Evolutionary conservation across 1,140 invertebrate species (phyloP).

Genomic region (Mylabris phalerata): DNA sequence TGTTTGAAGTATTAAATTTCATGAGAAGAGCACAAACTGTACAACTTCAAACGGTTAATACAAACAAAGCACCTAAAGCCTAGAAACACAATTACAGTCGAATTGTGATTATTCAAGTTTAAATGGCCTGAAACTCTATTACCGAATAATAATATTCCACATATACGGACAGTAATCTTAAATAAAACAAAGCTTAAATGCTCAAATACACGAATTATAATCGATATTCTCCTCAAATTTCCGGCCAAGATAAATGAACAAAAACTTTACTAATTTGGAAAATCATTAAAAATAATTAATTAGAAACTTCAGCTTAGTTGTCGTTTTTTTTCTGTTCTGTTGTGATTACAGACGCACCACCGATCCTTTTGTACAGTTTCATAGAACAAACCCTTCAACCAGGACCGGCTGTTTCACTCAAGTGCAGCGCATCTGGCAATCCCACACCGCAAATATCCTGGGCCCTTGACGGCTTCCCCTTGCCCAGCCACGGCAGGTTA

Average conservation of each 20-base stretch:
- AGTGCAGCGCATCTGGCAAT: conserved; percentile 79
- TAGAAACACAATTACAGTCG: no score
- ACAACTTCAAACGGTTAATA: no score
- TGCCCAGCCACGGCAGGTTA: conserved; percentile 67
- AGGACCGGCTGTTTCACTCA: conserved; percentile 74
- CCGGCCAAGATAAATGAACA: neutral
- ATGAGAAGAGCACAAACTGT: no score
- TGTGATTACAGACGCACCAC: conserved; percentile 65
- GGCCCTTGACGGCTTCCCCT: conserved; percentile 70
- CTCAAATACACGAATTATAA: no score
- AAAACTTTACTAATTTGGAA: neutral
- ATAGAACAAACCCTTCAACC: conserved; percentile 78
- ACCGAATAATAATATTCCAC: no score
- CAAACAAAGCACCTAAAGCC: no score
- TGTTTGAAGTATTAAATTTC: no score
- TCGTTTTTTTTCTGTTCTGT: neutral
- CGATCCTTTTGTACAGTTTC: conserved; percentile 72
- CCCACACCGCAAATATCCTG: conserved; percentile 77
- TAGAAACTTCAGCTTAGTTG: neutral
- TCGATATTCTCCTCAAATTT: no score
- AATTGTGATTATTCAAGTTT: no score
- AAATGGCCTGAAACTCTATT: no score
- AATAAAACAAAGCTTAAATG: no score
- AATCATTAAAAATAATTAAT: neutral
- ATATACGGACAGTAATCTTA: no score